Conservation (phyloP, 2,113 vertebrate genomes). For the Scomber colias region DNA sequence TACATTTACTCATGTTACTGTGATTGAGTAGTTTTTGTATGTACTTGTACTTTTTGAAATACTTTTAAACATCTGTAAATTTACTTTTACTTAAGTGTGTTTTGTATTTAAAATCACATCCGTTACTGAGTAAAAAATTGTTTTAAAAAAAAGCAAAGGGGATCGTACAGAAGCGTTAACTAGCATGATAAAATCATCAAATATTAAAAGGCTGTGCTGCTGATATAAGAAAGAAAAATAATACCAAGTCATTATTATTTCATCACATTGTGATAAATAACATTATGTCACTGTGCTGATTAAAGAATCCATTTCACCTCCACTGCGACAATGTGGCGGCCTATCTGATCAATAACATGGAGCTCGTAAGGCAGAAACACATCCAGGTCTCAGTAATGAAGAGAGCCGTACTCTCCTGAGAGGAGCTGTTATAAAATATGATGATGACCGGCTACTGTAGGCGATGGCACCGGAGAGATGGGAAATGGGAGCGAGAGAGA, state of each 20-base stretch:
- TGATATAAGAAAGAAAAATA: background rate
- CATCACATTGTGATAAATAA: background rate
- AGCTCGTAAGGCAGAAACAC: conserved; percentile 37
- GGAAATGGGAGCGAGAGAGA: conserved; percentile 3
- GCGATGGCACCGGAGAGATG: conserved; percentile 3
- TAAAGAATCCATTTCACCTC: conserved; percentile 3
- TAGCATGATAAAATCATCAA: too few species aligned
- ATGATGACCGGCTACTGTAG: conserved; percentile 31
- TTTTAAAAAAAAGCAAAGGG: too few species aligned
- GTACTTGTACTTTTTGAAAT: too few species aligned
- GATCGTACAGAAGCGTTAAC: too few species aligned
- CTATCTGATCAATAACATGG: conserved; percentile 13
- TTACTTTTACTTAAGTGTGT: too few species aligned
- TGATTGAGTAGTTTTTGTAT: too few species aligned
- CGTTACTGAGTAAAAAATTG: too few species aligned
- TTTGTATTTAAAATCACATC: too few species aligned
- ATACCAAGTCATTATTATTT: background rate
- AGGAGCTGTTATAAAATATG: conserved; percentile 46
- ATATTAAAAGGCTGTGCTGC: too few species aligned
- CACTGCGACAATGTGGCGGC: background rate
- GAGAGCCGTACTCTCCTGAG: conserved; percentile 31
- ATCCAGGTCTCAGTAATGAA: conserved; percentile 57
- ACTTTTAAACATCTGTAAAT: too few species aligned
- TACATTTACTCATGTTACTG: too few species aligned
- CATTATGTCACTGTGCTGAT: conserved; percentile 7